Conservation (phyloP, 2,888 invertebrate genomes). For the Lasioglossum marginatum region DNA sequence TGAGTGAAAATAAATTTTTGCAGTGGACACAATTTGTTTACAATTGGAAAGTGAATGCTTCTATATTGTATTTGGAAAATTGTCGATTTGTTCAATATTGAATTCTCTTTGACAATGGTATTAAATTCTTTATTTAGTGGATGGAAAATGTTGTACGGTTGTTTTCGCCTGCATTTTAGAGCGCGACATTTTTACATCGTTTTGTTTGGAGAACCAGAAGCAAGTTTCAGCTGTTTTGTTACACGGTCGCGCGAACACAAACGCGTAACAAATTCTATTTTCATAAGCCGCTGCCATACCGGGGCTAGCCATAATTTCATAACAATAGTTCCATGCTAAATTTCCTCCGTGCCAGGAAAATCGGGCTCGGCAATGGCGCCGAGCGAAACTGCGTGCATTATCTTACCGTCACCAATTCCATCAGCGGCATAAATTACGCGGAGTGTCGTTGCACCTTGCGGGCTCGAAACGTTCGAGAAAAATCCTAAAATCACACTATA, state of each 20-base stretch:
- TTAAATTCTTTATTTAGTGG: not conserved
- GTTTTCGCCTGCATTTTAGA: not conserved
- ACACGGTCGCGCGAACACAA: conserved; percentile 28
- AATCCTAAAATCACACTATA: not conserved
- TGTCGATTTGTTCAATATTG: not conserved
- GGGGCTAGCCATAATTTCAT: conserved; percentile 66
- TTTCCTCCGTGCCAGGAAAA: conserved; percentile 57
- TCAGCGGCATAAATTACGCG: conserved; percentile 36
- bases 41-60: not conserved
- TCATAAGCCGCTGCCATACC: conserved; percentile 62
- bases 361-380: conserved; percentile 33
- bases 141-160: not conserved
- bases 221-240: conserved; percentile 37
- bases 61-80: not conserved
- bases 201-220: not conserved
- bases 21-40: not conserved
- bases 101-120: not conserved
- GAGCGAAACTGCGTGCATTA: conserved; percentile 49
- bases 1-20: not conserved
- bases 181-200: not conserved
- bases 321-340: conserved; percentile 65
- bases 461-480: not conserved
- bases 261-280: conserved; percentile 53
- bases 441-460: conserved; percentile 1
- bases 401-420: conserved; percentile 45